Percentiles rank a stretch among this genome's conserved stretches.
Conservation (phyloP, 2,888 invertebrate species). For the Cotesia congregata region DNA sequence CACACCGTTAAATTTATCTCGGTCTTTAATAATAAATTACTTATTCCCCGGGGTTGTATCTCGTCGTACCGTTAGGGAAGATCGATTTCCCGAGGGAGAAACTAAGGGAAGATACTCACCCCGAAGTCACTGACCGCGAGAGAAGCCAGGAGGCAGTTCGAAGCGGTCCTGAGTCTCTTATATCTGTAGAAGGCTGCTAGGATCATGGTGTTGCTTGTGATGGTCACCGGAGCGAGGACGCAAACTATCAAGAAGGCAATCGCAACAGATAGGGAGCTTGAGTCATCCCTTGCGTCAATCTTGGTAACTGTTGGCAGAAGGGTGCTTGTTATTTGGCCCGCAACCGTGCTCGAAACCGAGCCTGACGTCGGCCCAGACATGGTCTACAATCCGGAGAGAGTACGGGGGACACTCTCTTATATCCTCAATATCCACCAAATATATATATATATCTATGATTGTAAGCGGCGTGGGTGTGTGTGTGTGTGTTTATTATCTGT, state of each 20-base stretch:
- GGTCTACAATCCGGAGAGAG: slow-evolving; percentile 49
- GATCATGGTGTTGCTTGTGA: slow-evolving; percentile 75
- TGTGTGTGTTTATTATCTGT: too few species aligned
- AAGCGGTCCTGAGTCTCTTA: slow-evolving; percentile 76
- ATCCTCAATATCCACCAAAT: slow-evolving; percentile 36
- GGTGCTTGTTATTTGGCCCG: slow-evolving; percentile 59
- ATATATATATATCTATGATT: not conserved
- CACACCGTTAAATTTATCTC: not conserved
- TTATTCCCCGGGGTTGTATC: not conserved
- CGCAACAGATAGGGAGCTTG: slow-evolving; percentile 70
- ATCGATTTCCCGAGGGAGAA: slow-evolving; percentile 24
- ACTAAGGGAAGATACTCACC: slow-evolving; percentile 60
- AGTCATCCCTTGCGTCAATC: slow-evolving; percentile 59
- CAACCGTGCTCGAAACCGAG: slow-evolving; percentile 54
- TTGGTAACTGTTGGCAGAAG: slow-evolving; percentile 61
- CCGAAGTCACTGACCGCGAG: slow-evolving; percentile 76
- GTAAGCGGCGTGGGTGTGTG: too few species aligned
- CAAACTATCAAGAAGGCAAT: slow-evolving; percentile 72
- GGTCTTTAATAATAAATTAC: slow-evolving; percentile 3
- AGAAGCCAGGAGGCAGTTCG: slow-evolving; percentile 75
- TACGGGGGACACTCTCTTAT: slow-evolving; percentile 39
- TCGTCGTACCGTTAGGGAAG: not conserved
- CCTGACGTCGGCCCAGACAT: slow-evolving; percentile 62
- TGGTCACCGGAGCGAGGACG: slow-evolving; percentile 74
- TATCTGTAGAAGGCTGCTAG: slow-evolving; percentile 75